Evolutionary conservation across 2,888 invertebrate genomes (phyloP).

Genomic region (Mystacides longicornis): DNA sequence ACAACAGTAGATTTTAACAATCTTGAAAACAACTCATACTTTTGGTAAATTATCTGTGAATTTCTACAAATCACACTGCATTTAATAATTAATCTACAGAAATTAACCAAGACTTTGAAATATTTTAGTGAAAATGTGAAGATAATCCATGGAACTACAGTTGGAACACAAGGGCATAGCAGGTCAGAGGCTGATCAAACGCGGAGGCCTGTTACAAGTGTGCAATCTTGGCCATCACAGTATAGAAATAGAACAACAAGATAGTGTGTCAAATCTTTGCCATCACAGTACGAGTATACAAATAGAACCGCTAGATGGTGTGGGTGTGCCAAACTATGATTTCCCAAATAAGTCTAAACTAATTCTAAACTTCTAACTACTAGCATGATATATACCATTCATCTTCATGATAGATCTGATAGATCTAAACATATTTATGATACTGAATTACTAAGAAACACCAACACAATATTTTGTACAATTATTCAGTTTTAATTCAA

Average conservation of each 20-base stretch:
- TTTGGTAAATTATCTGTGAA: background rate
- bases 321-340: too few relatives aligned
- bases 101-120: background rate
- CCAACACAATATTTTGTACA: too few relatives aligned
- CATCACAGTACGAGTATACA: too few relatives aligned
- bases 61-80: background rate
- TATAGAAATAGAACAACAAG: slow-evolving; percentile 21
- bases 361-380: too few relatives aligned
- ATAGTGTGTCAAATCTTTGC: slow-evolving; percentile 6
- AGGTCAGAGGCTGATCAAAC: slow-evolving; percentile 39
- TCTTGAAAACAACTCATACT: slow-evolving; percentile 30
- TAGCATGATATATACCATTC: too few relatives aligned
- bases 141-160: slow-evolving; percentile 38
- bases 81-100: background rate
- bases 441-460: too few relatives aligned
- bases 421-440: too few relatives aligned
- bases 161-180: slow-evolving; percentile 38
- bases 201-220: slow-evolving; percentile 45
- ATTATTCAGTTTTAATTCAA: too few relatives aligned
- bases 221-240: slow-evolving; percentile 25
- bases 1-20: slow-evolving; percentile 42
- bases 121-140: background rate
- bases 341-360: too few relatives aligned
- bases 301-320: too few relatives aligned
- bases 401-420: too few relatives aligned